These are phyloP conservation scores for Condylura cristata DNA, from an alignment of 2,113 vertebrate genomes.

Conservation along the genomic window DNA sequence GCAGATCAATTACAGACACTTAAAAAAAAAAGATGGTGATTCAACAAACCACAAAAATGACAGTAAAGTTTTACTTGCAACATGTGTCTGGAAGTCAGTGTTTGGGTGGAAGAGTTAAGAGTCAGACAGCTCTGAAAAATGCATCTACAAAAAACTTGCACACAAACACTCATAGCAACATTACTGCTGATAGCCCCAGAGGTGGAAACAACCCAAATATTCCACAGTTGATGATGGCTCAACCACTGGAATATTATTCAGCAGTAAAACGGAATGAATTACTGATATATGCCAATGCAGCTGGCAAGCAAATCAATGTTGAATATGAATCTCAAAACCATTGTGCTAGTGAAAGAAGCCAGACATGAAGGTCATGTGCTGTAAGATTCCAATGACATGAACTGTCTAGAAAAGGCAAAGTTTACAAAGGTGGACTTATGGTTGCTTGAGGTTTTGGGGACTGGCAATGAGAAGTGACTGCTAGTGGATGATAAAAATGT, in stretches of 20 bases:
- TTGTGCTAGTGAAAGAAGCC: background rate
- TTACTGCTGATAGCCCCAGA: background rate
- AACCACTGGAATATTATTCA: background rate
- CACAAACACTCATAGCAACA: background rate
- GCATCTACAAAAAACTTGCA: background rate
- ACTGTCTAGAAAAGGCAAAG: background rate
- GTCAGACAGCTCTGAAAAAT: background rate
- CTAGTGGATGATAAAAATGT: background rate
- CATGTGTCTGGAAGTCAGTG: background rate
- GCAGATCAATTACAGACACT: constrained; percentile 34
- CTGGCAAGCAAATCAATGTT: background rate
- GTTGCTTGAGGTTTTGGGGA: background rate
- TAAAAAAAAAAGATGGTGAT: constrained; percentile 13
- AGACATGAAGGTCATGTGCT: background rate
- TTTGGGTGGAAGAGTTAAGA: background rate
- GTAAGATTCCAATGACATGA: background rate
- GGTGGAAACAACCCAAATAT: background rate
- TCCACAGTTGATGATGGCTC: background rate
- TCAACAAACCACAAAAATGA: constrained; percentile 22
- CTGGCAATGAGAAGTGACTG: background rate
- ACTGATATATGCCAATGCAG: background rate
- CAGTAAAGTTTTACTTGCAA: constrained; percentile 19
- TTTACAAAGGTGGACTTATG: background rate
- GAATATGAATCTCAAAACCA: background rate
- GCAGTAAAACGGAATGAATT: background rate